phyloP scores from a whole-genome alignment of 2,113 vertebrate genomes.

The Hydrolagus affinis region DNA sequence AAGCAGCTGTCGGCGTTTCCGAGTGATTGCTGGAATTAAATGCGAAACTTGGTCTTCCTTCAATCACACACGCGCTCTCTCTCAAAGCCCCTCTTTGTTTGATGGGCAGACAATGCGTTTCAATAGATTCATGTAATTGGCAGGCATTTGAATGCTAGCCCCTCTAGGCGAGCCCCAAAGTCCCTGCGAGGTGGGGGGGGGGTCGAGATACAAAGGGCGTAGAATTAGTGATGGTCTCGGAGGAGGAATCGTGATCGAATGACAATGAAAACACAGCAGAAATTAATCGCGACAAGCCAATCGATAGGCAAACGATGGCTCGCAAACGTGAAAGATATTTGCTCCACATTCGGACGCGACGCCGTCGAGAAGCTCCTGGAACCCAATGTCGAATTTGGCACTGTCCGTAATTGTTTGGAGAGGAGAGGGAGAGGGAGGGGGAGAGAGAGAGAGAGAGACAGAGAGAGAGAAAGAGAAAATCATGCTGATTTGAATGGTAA shows the following conservation, averaged over 20 bases:
- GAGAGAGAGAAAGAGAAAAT: no score
- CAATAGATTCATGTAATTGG: background rate
- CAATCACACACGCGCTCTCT: constrained; percentile 34
- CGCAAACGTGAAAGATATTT: background rate
- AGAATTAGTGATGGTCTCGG: background rate
- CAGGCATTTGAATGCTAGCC: constrained; percentile 17
- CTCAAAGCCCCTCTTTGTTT: constrained; percentile 31
- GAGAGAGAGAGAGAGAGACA: no score
- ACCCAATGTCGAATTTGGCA: background rate
- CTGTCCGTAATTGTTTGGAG: background rate
- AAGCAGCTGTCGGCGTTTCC: background rate
- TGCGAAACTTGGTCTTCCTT: constrained; percentile 36
- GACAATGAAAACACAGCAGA: background rate
- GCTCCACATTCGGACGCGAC: background rate
- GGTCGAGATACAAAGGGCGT: constrained; percentile 1
- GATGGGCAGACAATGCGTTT: background rate
- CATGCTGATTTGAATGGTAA: background rate
- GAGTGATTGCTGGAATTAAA: background rate
- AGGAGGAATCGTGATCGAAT: background rate
- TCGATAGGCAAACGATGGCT: background rate
- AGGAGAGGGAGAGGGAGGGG: no score
- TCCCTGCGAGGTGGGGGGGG: constrained; percentile 36
- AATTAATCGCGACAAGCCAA: background rate
- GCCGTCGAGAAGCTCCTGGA: background rate
- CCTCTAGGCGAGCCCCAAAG: constrained; percentile 25